These are phyloP conservation scores for Bubo blakistoni DNA, from an alignment of 2,113 vertebrate species.

Conservation along the genomic window DNA sequence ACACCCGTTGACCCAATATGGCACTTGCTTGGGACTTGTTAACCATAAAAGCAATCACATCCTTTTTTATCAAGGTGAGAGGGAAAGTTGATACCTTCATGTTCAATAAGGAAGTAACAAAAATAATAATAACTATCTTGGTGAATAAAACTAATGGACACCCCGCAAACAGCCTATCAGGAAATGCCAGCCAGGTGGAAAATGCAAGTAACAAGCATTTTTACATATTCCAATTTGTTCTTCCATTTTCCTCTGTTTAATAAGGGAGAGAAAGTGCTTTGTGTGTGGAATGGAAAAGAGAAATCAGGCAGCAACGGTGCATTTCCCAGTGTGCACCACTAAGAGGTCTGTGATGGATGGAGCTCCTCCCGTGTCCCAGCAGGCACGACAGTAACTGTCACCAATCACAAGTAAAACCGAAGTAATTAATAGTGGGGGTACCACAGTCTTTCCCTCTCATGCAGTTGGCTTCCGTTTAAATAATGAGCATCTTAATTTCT, in stretches of 20 bases:
- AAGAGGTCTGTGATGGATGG: background rate
- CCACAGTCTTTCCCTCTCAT: background rate
- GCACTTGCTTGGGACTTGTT: background rate
- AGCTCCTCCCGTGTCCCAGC: background rate
- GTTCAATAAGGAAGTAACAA: background rate
- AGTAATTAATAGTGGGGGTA: background rate
- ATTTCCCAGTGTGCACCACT: background rate
- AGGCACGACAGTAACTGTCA: background rate
- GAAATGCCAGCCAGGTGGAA: background rate
- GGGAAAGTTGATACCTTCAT: rapidly evolving
- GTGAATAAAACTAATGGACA: background rate
- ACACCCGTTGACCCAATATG: background rate
- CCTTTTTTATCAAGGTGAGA: background rate
- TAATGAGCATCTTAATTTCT: background rate
- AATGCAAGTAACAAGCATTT: background rate
- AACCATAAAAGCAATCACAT: background rate
- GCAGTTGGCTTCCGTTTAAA: background rate
- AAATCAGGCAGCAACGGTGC: rapidly evolving
- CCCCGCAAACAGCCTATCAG: background rate
- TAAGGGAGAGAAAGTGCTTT: background rate
- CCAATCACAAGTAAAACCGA: background rate
- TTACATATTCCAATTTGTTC: background rate
- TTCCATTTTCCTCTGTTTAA: background rate
- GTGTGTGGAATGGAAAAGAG: background rate
- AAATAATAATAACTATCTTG: background rate